phyloP scores from a whole-genome alignment of 2,113 vertebrate genomes.

The Laticauda laticaudata region DNA sequence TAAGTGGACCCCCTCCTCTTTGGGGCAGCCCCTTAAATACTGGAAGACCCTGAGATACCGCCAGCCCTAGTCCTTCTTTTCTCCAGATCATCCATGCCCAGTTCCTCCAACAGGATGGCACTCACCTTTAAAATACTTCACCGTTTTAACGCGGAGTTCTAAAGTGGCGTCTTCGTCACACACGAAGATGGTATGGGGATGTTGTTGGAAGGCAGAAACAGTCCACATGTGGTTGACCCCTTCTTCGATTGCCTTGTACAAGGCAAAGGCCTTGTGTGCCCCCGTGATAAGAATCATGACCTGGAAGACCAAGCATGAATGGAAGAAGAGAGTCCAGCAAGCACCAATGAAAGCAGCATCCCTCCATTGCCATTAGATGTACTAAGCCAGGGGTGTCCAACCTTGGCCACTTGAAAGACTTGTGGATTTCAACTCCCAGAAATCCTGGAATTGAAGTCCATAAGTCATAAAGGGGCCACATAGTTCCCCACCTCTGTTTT shows the following conservation, averaged over 20 bases:
- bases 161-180: constrained; percentile 84
- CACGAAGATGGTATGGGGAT: constrained; percentile 80
- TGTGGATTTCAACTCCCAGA: not conserved
- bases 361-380: no score
- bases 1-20: no score
- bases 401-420: not conserved
- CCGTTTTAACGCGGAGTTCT: constrained; percentile 83
- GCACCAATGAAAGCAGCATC: not conserved
- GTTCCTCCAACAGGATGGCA: constrained; percentile 3
- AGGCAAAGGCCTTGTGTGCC: constrained; percentile 81
- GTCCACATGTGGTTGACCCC: constrained; percentile 85
- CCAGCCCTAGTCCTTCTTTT: not conserved
- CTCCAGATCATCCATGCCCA: not conserved
- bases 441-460: no score
- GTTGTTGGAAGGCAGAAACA: constrained; percentile 84
- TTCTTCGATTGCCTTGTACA: constrained; percentile 84
- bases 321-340: not conserved
- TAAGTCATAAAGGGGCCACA: no score
- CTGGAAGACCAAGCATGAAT: constrained; percentile 56
- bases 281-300: constrained; percentile 87
- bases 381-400: not conserved
- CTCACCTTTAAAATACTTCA: constrained; percentile 87
- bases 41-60: no score
- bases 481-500: no score
- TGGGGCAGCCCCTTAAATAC: no score